These are phyloP conservation scores for Theropithecus gelada DNA, from an alignment of 2,113 vertebrate species.

Conservation along the genomic window DNA sequence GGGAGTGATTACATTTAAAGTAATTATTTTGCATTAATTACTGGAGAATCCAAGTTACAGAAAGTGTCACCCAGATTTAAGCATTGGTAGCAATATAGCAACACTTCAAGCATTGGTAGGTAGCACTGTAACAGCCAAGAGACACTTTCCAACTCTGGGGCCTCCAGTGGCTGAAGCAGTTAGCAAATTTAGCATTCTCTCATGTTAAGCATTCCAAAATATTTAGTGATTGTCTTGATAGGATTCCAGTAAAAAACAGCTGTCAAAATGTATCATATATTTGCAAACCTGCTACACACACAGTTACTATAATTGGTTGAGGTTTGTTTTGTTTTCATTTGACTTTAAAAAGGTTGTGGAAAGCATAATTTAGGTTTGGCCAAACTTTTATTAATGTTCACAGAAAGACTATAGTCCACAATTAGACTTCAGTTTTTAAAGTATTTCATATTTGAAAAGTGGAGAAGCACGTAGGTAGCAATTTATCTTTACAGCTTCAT, in stretches of 20 bases:
- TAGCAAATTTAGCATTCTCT: slow-evolving; percentile 60
- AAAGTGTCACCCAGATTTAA: neutral
- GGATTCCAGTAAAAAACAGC: slow-evolving; percentile 81
- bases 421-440: slow-evolving; percentile 79
- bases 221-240: slow-evolving; percentile 80
- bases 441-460: slow-evolving; percentile 71
- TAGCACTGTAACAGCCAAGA: neutral
- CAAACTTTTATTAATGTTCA: slow-evolving; percentile 78
- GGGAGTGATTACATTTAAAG: neutral
- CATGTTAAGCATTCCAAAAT: slow-evolving; percentile 74
- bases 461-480: slow-evolving; percentile 56
- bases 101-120: neutral
- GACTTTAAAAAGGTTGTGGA: slow-evolving; percentile 88
- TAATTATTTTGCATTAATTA: neutral
- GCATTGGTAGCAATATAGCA: slow-evolving; percentile 18
- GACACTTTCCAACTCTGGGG: neutral
- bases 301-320: slow-evolving; percentile 86
- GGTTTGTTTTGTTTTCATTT: slow-evolving; percentile 79
- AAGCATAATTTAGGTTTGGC: slow-evolving; percentile 86
- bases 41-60: neutral
- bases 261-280: slow-evolving; percentile 81
- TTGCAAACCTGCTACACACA: slow-evolving; percentile 82
- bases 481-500: slow-evolving; percentile 76
- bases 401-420: slow-evolving; percentile 65
- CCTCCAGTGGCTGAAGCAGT: neutral